Conservation (phyloP, 2,113 vertebrate species). For the Garra rufa region DNA sequence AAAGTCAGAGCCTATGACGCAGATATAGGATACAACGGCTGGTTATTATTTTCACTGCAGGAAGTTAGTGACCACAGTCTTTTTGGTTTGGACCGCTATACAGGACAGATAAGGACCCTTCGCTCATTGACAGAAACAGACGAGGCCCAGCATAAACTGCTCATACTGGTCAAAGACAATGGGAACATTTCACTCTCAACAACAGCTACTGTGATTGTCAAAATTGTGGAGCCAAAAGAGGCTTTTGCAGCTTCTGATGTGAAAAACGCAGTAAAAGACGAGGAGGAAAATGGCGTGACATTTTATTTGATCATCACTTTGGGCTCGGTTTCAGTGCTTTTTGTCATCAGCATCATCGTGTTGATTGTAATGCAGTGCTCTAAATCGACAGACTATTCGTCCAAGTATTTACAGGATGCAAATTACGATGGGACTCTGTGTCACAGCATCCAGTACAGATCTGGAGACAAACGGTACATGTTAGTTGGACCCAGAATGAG, state of each 20-base stretch:
- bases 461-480: conserved; percentile 60
- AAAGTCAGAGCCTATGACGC: conserved; percentile 60
- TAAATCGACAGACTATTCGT: conserved; percentile 45
- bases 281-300: conserved; percentile 46
- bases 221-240: conserved; percentile 57
- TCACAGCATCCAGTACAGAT: conserved; percentile 58
- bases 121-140: conserved; percentile 68
- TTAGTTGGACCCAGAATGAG: conserved; percentile 60
- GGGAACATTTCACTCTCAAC: conserved; percentile 58
- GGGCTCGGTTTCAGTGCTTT: conserved; percentile 58
- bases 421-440: conserved; percentile 54
- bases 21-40: conserved; percentile 65
- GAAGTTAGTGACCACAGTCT: conserved; percentile 54
- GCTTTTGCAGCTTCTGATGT: conserved; percentile 46
- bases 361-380: conserved; percentile 59
- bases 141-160: conserved; percentile 58
- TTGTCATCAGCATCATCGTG: conserved; percentile 53
- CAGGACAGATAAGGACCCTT: conserved; percentile 66
- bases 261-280: conserved; percentile 8
- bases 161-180: conserved; percentile 72
- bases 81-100: conserved; percentile 62
- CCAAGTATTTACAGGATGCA: conserved; percentile 54
- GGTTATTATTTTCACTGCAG: conserved; percentile 61
- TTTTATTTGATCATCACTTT: conserved; percentile 59
- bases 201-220: conserved; percentile 50